Evolutionary conservation across 2,888 invertebrate species (phyloP), one percentile per base, ranked within the genome.

Genomic region (Ichneumoninae sp.): DNA sequence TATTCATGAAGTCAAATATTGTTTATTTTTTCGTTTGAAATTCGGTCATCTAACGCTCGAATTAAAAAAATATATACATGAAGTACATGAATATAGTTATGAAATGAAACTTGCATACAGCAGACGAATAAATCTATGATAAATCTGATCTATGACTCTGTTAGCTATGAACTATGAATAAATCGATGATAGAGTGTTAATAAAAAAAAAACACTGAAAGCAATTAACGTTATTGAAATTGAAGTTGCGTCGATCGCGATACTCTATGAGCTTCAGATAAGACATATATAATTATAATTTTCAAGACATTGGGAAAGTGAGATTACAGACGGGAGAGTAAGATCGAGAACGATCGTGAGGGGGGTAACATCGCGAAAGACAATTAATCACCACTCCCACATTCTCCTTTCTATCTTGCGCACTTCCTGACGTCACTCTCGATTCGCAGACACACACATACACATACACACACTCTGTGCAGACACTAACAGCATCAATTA

Each of bases 351-450:
- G 77, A 77, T 65, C 66, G 47, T 68, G 54, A 73, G 73, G 73
- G 73, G 83, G 66, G 84, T 78, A 78, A 78, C 81, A 83, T 74
- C 83, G 78, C 77, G 66, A 81, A 83, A 84, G 83, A 86, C 85
- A 89, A 90, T 91, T 90, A 90, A 91, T 91, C 89, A 89, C 87
- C 88, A 87, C 89, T 89, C 89, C 89, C 89, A 88, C 89, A 89
- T 88, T 87, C 88, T 87, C 89, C 89, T 89, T 90, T 89, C 89
- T 89, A 88, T 84, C 26, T 19, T 82, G 85, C 86, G 83, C 78
- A 84, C 81, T 85, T 86, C 85, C 82, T 88, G 85, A 86, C 88
- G 86, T 85, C 86, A 87, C 75, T 78, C 80, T 82, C 75, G 79
- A 79, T 70, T 79, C 7, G 40, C 10, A 40, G 40, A 40, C 63